Evolutionary conservation across 2,113 vertebrate species (phyloP).

Genomic region (Neotragus pygmaeus): DNA sequence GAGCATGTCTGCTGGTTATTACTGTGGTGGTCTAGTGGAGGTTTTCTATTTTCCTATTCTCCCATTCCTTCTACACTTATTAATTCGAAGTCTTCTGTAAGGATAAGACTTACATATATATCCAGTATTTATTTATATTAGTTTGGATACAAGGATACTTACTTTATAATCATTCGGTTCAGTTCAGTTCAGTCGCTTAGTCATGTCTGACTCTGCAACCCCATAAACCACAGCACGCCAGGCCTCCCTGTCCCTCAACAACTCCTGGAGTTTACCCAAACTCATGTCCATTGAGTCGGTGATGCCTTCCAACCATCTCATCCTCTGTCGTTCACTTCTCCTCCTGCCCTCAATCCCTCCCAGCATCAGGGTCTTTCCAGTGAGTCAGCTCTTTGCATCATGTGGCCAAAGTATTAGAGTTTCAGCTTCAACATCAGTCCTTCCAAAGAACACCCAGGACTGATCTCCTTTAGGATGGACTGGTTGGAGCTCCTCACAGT

Average conservation of each 20-base stretch:
- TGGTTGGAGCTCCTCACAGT: background rate
- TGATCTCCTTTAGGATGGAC: background rate
- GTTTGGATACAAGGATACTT: background rate
- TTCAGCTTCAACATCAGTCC: background rate
- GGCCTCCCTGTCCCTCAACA: background rate
- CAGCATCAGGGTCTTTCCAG: background rate
- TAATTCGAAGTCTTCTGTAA: background rate
- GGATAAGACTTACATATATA: background rate
- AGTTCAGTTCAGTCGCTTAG: background rate
- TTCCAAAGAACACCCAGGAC: background rate
- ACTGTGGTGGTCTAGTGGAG: background rate
- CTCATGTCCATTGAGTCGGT: accelerated
- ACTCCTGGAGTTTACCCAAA: background rate
- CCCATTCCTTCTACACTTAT: background rate
- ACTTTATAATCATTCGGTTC: background rate
- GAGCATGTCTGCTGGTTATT: background rate
- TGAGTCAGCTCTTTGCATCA: background rate
- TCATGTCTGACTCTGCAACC: background rate
- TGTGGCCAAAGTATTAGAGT: background rate
- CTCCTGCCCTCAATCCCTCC: background rate
- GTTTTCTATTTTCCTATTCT: background rate
- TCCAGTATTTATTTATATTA: background rate
- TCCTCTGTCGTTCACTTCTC: background rate
- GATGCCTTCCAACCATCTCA: background rate
- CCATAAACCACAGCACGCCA: background rate